These are phyloP conservation scores for Lydus trimaculatus DNA, from an alignment of 2,888 invertebrate species.

Conservation along the genomic window DNA sequence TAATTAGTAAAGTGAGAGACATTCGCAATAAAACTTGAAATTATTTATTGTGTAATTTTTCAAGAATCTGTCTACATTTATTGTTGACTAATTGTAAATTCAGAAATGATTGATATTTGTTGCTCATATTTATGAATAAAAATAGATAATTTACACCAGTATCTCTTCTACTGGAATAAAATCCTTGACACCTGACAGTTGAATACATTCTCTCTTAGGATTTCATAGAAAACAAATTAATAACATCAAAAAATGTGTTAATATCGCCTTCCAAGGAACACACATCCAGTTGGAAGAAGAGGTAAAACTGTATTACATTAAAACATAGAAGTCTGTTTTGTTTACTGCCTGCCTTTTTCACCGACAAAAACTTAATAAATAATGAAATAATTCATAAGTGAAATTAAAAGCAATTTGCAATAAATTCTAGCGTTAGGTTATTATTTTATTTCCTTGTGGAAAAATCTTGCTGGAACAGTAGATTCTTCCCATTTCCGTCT, in stretches of 20 bases:
- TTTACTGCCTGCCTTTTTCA: neutral
- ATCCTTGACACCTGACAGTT: neutral
- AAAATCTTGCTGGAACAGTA: constrained; percentile 26
- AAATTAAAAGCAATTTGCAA: constrained; percentile 35
- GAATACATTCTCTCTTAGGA: neutral
- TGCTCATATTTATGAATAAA: too few relatives aligned
- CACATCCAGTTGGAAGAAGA: too few relatives aligned
- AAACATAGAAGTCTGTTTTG: neutral
- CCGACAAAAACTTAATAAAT: neutral
- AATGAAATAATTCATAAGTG: constrained; percentile 13
- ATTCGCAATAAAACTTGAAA: too few relatives aligned
- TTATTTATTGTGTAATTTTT: too few relatives aligned
- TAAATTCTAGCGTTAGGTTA: constrained; percentile 30
- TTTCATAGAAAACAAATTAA: neutral
- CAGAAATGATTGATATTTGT: too few relatives aligned
- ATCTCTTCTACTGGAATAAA: neutral
- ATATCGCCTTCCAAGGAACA: too few relatives aligned
- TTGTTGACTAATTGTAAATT: too few relatives aligned
- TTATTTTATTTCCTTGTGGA: constrained; percentile 30
- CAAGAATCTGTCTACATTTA: too few relatives aligned
- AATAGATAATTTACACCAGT: too few relatives aligned
- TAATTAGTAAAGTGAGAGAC: too few relatives aligned
- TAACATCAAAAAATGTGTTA: too few relatives aligned
- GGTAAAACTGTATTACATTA: neutral
- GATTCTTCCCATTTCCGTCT: neutral